A percentile compares a stretch with the other conserved stretches of the same genome.
Evolutionary conservation across 2,113 vertebrate species (phyloP).

Genomic region (Perca fluviatilis): DNA sequence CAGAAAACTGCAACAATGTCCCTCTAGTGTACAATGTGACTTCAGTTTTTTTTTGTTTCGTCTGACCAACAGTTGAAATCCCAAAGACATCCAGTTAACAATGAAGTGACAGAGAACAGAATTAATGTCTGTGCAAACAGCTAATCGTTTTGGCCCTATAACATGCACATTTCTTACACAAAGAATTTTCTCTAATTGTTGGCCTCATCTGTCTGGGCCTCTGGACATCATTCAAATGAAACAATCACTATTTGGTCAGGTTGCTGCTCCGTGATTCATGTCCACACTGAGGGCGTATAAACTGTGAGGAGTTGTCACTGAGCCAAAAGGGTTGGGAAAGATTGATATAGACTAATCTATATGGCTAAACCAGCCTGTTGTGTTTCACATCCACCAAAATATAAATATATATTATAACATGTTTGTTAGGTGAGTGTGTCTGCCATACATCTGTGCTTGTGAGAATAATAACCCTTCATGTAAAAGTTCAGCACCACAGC

Average conservation of each 20-base stretch:
- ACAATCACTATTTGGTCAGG: too few relatives aligned
- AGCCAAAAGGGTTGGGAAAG: neutral
- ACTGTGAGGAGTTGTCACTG: neutral
- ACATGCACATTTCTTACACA: too few relatives aligned
- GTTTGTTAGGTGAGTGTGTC: neutral
- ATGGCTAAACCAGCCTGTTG: neutral
- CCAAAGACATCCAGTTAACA: too few relatives aligned
- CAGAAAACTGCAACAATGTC: too few relatives aligned
- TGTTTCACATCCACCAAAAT: neutral
- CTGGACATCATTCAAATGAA: neutral
- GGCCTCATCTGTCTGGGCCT: neutral
- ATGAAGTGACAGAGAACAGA: too few relatives aligned
- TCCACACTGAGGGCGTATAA: neutral
- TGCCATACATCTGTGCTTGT: slow-evolving; percentile 2
- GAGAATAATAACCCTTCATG: neutral
- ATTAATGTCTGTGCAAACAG: too few relatives aligned
- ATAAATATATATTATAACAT: neutral
- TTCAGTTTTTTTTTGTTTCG: too few relatives aligned
- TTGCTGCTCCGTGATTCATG: neutral
- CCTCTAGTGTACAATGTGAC: too few relatives aligned
- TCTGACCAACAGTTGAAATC: too few relatives aligned
- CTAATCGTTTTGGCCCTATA: too few relatives aligned
- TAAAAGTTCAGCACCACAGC: slow-evolving; percentile 26
- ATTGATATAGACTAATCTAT: neutral
- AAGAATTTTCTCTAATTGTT: too few relatives aligned